A percentile compares a stretch with the other conserved stretches of the same genome.
These are phyloP conservation scores for Lasius fuliginosus DNA, from an alignment of 2,888 invertebrate genomes.

Conservation along the genomic window DNA sequence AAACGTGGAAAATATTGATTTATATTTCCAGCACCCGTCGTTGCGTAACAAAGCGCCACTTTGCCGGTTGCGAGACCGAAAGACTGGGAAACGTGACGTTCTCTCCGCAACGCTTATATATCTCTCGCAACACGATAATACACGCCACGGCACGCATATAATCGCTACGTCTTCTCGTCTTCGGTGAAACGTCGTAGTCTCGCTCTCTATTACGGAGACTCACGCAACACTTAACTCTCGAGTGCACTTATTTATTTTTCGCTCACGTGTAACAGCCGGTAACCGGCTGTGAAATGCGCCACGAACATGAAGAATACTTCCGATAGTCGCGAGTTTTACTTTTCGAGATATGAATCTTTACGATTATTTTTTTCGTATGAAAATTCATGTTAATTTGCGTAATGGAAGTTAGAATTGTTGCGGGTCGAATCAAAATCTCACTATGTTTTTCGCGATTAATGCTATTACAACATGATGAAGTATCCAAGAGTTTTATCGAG, in stretches of 20 bases:
- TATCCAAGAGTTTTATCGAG: not conserved
- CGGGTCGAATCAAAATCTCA: not conserved
- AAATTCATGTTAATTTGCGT: not conserved
- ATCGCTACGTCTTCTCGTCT: slow-evolving; percentile 13
- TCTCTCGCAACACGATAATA: slow-evolving; percentile 49
- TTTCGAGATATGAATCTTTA: not conserved
- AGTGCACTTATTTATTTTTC: slow-evolving; percentile 55
- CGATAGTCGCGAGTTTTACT: slow-evolving; percentile 26
- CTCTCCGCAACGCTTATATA: slow-evolving; percentile 11
- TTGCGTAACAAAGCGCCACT: slow-evolving; percentile 62
- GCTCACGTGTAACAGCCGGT: slow-evolving; percentile 47
- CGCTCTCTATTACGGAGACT: slow-evolving; percentile 44
- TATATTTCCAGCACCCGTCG: slow-evolving; percentile 71
- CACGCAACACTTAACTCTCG: slow-evolving; percentile 52
- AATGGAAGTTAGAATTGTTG: not conserved
- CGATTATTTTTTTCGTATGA: not conserved
- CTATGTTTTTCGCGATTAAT: not conserved
- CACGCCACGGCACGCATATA: slow-evolving; percentile 23
- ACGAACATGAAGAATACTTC: slow-evolving; percentile 28
- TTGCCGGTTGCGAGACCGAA: slow-evolving; percentile 28
- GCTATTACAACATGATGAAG: not conserved
- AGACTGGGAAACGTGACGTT: slow-evolving; percentile 4
- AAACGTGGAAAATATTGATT: slow-evolving; percentile 63
- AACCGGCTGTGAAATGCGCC: not conserved
- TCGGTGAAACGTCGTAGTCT: slow-evolving; percentile 27